Evolutionary conservation across 2,797 vertebrate species (phyloP), one percentile per base, ranked within the genome.

Genomic region (Myripristis murdjan): DNA sequence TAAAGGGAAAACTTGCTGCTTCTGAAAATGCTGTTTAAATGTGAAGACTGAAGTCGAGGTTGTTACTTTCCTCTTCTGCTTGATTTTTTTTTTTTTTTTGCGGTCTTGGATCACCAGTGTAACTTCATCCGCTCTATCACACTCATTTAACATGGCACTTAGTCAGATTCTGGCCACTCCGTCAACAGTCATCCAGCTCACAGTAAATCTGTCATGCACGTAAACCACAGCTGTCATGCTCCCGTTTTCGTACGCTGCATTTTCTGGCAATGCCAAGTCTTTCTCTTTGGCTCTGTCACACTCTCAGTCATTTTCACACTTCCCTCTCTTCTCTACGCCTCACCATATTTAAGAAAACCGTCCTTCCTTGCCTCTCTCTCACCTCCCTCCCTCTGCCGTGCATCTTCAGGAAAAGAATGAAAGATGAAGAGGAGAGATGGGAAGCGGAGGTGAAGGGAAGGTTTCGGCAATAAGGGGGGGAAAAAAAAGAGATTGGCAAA

Each of bases 311-410:
- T 75, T 74, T 79, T 84, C 71, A 85, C 85, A 75, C 83, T 72
- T 73, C 68, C 77, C 24, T 41, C 64, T 78, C 71, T 51, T 68
- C 81, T 77, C 66, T 35, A 39, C 55, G 67, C 67, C 59, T 56
- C 58, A 51, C 78, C 82, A 73, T 82, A 84, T 87, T 79, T 83
- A 74, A 77, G 72, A 74, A 82, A 81, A 57, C n/a, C n/a, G n/a
- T 39, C 44, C 46, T 44, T 20, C 20, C 20, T 20, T 20, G 20
- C 20, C 28, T 28, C 74, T 31, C 56, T 18, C 56, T 70, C 4
- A 16, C 48, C 39, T 51, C 31, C 63, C 7, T 10, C 31, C 63
- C 7, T 10, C 66, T 57, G 68, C 52, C 46, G 67, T 4, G 6
- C 28, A n/a, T 67, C 22, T 68, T 63, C 41, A n/a, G 4, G 11